Evolutionary conservation across 2,113 vertebrate species (phyloP), one percentile per base, ranked within the genome.

Genomic region (Pelobates fuscus): DNA sequence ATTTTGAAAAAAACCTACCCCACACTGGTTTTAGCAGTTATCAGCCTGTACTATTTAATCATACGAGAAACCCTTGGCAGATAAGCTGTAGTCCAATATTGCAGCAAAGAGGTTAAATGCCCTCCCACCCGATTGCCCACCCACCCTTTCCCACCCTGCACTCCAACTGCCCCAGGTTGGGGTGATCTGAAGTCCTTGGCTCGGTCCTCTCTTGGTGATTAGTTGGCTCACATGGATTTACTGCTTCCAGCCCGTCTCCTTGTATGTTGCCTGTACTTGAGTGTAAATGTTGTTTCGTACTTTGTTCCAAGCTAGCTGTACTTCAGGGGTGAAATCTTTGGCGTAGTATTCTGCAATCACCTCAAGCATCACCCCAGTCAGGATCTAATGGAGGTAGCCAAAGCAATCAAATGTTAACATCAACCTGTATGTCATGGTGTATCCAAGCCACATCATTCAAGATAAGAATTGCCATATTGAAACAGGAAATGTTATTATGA

Each of bases 171-270:
- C 71, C 52, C 71, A 66, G 65, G 24, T 67, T n/a, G 17, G 24
- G 24, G 60, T 66, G 61, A 43, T 41, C 49, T 58, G 71, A 43
- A 75, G 71, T 75, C 63, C 62, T 67, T 75, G 63, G 62, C 62
- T 66, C 18, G 63, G 71, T 49, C 25, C 18, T 75, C 62, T 59
- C 44, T 75, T 46, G 62, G 11, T 52, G 62, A 67, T 66, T 24
- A 29, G 25, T 12, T 18, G 25, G 57, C 87, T 98, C 93, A 98
- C 91, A 94, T 94, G 8, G 93, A 92, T 29, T 94, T 89, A 78
- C 91, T 95, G 95, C 59, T 92, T 92, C 95, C 95, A 98, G 90
- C 95, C 95, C 86, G 91, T 95, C 80, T 98, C 96, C 75, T 95
- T 95, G 93, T 98, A 98, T 43, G 93, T 94, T 0, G 94, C 94